These are phyloP conservation scores for Epinephelus awoara DNA, from an alignment of 2,797 vertebrate species.

Conservation along the genomic window DNA sequence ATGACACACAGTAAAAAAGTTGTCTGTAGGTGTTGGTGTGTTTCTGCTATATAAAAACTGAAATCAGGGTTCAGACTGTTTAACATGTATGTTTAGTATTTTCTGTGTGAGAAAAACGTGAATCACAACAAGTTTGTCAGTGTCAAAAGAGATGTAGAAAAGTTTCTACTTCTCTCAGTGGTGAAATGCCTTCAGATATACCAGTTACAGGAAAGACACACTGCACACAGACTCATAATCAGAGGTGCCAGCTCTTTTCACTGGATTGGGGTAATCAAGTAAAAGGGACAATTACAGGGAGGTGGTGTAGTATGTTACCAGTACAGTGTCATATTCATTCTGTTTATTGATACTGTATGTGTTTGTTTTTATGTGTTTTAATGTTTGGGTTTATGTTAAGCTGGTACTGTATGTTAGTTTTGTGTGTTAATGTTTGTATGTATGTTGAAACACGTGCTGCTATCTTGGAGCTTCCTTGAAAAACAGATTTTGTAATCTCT, in stretches of 20 bases:
- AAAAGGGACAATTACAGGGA: not conserved
- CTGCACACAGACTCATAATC: too few relatives aligned
- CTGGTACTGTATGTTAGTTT: too few relatives aligned
- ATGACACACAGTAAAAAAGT: slow-evolving; percentile 18
- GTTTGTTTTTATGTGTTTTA: too few relatives aligned
- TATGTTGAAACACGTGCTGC: too few relatives aligned
- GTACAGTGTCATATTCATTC: slow-evolving; percentile 6
- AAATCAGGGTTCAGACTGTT: slow-evolving; percentile 5
- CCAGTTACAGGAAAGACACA: not conserved
- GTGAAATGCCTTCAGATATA: slow-evolving; percentile 10
- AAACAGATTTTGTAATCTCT: too few relatives aligned
- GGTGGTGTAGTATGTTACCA: not conserved
- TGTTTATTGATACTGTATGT: too few relatives aligned
- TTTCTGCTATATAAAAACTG: slow-evolving; percentile 3
- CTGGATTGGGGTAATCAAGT: slow-evolving; percentile 1
- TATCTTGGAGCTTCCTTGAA: too few relatives aligned
- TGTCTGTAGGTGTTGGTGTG: slow-evolving; percentile 8
- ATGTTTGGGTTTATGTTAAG: too few relatives aligned
- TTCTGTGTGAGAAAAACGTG: not conserved
- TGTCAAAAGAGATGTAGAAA: not conserved
- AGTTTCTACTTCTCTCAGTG: not conserved
- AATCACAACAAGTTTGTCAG: not conserved
- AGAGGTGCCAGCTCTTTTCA: not conserved
- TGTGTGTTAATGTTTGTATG: too few relatives aligned
- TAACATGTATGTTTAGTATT: not conserved